phyloP scores from a whole-genome alignment of 2,888 invertebrate species.

The Amiota communis region DNA sequence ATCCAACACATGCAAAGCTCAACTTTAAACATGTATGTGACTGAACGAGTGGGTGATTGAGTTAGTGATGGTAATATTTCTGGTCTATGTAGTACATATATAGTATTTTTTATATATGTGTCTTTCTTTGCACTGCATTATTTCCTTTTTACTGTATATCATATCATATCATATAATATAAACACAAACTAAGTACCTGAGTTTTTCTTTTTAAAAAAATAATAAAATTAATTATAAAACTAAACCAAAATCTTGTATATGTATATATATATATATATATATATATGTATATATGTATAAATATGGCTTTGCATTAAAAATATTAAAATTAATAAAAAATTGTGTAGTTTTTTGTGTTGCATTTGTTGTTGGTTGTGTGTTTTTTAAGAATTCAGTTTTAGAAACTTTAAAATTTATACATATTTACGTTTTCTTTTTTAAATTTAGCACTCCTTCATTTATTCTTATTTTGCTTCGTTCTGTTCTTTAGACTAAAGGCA shows the following conservation, averaged over 20 bases:
- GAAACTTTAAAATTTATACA: slow-evolving; percentile 36
- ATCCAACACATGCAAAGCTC: slow-evolving; percentile 42
- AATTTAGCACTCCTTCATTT: slow-evolving; percentile 16
- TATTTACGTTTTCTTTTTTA: slow-evolving; percentile 39
- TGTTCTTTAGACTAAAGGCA: slow-evolving; percentile 11
- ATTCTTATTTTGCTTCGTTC: neutral
- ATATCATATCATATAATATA: slow-evolving; percentile 44
- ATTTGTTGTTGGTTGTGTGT: slow-evolving; percentile 15
- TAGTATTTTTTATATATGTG: too few species aligned
- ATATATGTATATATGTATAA: slow-evolving; percentile 37
- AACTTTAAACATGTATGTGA: slow-evolving; percentile 41
- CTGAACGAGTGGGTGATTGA: too few species aligned
- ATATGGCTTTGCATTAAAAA: slow-evolving; percentile 57
- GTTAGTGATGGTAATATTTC: too few species aligned
- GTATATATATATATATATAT: slow-evolving; percentile 38
- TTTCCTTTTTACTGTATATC: slow-evolving; percentile 24
- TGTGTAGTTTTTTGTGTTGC: slow-evolving; percentile 25
- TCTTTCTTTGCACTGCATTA: slow-evolving; percentile 20
- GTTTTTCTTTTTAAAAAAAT: slow-evolving; percentile 49
- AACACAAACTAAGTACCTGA: slow-evolving; percentile 73
- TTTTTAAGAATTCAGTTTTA: slow-evolving; percentile 38
- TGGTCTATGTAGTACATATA: too few species aligned
- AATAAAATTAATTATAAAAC: too few species aligned
- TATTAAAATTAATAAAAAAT: slow-evolving; percentile 35
- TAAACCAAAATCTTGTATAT: neutral